Evolutionary conservation across 2,113 vertebrate species (phyloP).

Genomic region (Carettochelys insculpta): DNA sequence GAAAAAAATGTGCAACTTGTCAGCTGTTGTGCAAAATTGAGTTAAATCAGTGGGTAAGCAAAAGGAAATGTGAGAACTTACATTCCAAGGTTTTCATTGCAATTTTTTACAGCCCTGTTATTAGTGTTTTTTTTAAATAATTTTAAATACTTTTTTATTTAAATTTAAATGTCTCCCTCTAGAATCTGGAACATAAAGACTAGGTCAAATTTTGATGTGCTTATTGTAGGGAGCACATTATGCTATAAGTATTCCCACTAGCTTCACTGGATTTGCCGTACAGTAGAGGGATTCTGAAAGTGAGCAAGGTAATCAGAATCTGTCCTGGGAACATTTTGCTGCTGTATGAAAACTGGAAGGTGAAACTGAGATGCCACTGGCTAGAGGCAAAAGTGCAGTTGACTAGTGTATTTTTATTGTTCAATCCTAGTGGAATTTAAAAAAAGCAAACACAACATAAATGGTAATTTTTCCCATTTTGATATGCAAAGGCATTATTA

Average conservation of each 20-base stretch:
- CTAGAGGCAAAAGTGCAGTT: not conserved
- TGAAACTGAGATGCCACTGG: not conserved
- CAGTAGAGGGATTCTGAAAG: not conserved
- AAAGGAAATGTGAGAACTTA: not conserved
- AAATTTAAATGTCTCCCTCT: not conserved
- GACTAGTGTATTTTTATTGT: not conserved
- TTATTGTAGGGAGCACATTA: not conserved
- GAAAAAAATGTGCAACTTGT: not conserved
- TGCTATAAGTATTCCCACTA: not conserved
- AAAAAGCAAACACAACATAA: not conserved
- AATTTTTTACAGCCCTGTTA: not conserved
- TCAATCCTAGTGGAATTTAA: not conserved
- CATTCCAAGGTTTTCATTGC: not conserved
- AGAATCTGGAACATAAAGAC: not conserved
- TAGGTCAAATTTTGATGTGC: not conserved
- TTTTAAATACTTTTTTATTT: not conserved
- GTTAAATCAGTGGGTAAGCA: not conserved
- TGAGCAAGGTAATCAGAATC: not conserved
- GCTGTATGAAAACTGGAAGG: not conserved
- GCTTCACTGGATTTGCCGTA: not conserved
- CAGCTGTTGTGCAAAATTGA: not conserved
- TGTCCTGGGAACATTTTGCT: not conserved
- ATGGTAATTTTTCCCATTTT: not conserved
- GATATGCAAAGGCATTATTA: not conserved
- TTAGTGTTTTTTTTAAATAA: too few species aligned